Evolutionary conservation across 2,797 vertebrate genomes (phyloP), one percentile per base, ranked within the genome.

Genomic region (Falco berigora): DNA sequence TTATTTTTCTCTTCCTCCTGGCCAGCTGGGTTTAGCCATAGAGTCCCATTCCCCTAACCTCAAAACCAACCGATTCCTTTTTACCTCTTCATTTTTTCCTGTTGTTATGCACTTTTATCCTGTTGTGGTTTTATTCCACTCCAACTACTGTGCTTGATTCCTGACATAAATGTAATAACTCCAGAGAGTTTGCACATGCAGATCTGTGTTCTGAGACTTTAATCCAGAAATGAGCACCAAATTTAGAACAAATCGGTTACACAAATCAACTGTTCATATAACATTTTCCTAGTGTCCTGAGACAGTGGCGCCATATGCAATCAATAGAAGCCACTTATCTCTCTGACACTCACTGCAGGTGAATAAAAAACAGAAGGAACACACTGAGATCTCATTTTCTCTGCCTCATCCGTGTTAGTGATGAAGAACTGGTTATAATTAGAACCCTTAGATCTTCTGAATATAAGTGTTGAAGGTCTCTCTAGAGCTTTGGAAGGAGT

Each of bases 381-480:
- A 92, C 56, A 61, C 71, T 63, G 86, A 91, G 92, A 89, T 85
- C 40, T 96, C 62, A 78, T 95, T 90, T 92, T 84, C 69, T 93
- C 2, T 46, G 7, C 73, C 66, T 62, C 74, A 56, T 73, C 77
- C 42, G 16, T 36, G 59, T 42, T 55, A 79, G 63, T n/a, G 32
- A 17, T 74, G 72, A 96, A 90, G 64, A 80, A 63, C 40, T 72
- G 58, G 27, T 56, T 93, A 38, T 80, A 95, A 95, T 92, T 87
- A 92, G 74, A 92, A 91, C 44, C 14, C 30, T 56, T 79, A 91
- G 32, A 73, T 69, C 71, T 91, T 93, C 63, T 67, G 63, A 84
- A 58, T 40, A 9, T n/a, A 66, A 66, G 18, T 47, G 22, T 32
- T 66, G 55, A 73, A 89, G 25, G 32, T 75, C 71, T 85, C 32